Percentiles rank a stretch among this genome's conserved stretches.
Evolutionary conservation across 30 jellyfish, hydroid and myxozoan genomes (phyloP).

Genomic region (Cassiopea andromeda): DNA sequence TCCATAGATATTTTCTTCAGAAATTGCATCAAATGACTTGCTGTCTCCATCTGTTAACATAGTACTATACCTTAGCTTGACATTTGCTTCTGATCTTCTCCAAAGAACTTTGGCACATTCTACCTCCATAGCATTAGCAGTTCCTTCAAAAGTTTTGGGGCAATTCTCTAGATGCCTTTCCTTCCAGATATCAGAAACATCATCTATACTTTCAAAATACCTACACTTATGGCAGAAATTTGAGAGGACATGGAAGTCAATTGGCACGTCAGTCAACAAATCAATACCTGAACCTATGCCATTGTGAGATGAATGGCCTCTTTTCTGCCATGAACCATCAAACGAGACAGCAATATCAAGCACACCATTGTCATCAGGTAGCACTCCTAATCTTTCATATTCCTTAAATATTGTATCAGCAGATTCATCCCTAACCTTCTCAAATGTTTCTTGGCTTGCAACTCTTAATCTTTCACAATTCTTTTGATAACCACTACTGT

Average conservation of each 20-base stretch:
- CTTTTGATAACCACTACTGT: not conserved
- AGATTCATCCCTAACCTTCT: not conserved
- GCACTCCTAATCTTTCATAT: constrained; percentile 4
- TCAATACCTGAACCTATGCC: constrained; percentile 7
- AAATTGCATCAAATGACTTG: constrained; percentile 18
- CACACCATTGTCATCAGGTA: constrained; percentile 34
- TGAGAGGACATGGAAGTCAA: constrained; percentile 16
- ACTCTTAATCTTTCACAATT: not conserved
- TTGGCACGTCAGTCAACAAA: not conserved
- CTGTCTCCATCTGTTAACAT: constrained; percentile 49
- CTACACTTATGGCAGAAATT: constrained; percentile 4
- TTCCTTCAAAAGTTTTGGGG: constrained; percentile 2
- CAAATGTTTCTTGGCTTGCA: not conserved
- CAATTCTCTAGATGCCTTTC: not conserved
- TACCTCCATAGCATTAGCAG: constrained; percentile 41
- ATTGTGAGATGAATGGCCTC: constrained; percentile 27
- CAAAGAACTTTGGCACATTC: constrained; percentile 27
- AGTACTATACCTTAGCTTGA: constrained; percentile 27
- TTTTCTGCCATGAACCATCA: constrained; percentile 61
- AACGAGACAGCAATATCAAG: constrained; percentile 39
- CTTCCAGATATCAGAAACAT: not conserved
- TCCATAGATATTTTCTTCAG: not conserved
- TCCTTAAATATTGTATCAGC: not conserved
- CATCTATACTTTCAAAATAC: not conserved
- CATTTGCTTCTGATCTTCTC: constrained; percentile 14